A percentile compares a stretch with the other conserved stretches of the same genome.
These are phyloP conservation scores for Bombus huntii DNA, from an alignment of 1,140 invertebrate species.

Conservation along the genomic window DNA sequence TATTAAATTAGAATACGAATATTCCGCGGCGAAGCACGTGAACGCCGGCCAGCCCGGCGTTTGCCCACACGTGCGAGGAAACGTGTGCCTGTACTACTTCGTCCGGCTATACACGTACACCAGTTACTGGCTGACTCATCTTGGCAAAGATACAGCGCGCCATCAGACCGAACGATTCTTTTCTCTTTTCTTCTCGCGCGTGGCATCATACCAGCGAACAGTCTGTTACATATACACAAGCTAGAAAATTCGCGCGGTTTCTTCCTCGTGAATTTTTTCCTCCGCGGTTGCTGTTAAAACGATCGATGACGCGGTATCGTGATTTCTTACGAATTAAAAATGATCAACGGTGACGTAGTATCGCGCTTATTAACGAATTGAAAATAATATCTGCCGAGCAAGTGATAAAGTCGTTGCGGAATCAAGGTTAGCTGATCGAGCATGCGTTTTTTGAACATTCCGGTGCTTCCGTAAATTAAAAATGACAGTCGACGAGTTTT, in stretches of 20 bases:
- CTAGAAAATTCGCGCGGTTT: too few species aligned
- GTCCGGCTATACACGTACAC: slow-evolving; percentile 20
- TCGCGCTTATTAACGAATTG: too few species aligned
- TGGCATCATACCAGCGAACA: not conserved
- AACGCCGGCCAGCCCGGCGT: slow-evolving; percentile 14
- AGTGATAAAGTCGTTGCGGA: too few species aligned
- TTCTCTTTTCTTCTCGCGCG: not conserved
- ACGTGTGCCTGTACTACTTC: slow-evolving; percentile 37
- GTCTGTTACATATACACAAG: not conserved
- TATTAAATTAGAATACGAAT: slow-evolving; percentile 47
- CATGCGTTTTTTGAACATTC: not conserved
- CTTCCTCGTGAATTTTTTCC: too few species aligned
- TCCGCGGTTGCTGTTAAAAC: too few species aligned
- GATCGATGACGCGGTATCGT: too few species aligned
- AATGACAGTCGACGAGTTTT: not conserved
- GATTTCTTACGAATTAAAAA: too few species aligned
- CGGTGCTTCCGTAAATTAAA: not conserved
- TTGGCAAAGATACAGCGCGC: slow-evolving; percentile 35
- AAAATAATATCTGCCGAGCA: too few species aligned
- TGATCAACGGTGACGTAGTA: too few species aligned
- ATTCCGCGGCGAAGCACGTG: slow-evolving; percentile 51
- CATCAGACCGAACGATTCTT: slow-evolving; percentile 2
- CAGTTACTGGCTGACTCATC: slow-evolving; percentile 50
- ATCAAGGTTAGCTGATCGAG: too few species aligned
- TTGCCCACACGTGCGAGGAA: slow-evolving; percentile 62